Evolutionary conservation across 1,140 invertebrate species (phyloP).

Genomic region (Drosophila fuyamai): DNA sequence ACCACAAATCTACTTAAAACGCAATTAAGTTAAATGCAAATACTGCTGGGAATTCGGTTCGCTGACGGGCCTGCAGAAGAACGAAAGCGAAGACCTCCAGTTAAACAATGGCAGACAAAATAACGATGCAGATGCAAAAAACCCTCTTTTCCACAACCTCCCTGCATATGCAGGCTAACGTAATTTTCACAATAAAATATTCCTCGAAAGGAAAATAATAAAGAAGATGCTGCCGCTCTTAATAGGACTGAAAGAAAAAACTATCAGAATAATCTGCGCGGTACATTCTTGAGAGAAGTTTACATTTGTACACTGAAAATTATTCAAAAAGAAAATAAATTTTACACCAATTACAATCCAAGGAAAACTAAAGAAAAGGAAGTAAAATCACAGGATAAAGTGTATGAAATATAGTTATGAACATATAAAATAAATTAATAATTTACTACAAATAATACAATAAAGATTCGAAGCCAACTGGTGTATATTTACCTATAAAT

Average conservation of each 20-base stretch:
- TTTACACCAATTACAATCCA: no score
- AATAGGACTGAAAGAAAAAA: constrained; percentile 7
- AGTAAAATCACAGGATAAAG: no score
- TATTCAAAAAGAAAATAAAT: neutral
- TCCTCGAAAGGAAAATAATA: constrained; percentile 35
- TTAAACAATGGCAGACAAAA: constrained; percentile 63
- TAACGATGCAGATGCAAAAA: constrained; percentile 29
- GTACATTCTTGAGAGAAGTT: neutral
- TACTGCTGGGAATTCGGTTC: constrained; percentile 49
- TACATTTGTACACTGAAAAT: neutral
- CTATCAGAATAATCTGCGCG: constrained; percentile 24
- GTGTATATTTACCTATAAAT: no score
- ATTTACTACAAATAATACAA: no score
- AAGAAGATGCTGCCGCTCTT: constrained; percentile 9
- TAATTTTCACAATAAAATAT: constrained; percentile 58
- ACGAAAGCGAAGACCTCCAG: constrained; percentile 34
- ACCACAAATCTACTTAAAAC: constrained; percentile 81
- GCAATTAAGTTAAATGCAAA: constrained; percentile 82
- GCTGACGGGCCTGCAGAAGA: constrained; percentile 32
- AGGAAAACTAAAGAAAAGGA: no score
- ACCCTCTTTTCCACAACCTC: neutral
- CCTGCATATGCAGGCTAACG: constrained; percentile 28
- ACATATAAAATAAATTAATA: no score
- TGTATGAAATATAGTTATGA: no score
- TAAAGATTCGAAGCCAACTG: no score